Base-by-base conservation (phyloP, 2,888 invertebrate species). In the Mechanitis mazaeus region DNA sequence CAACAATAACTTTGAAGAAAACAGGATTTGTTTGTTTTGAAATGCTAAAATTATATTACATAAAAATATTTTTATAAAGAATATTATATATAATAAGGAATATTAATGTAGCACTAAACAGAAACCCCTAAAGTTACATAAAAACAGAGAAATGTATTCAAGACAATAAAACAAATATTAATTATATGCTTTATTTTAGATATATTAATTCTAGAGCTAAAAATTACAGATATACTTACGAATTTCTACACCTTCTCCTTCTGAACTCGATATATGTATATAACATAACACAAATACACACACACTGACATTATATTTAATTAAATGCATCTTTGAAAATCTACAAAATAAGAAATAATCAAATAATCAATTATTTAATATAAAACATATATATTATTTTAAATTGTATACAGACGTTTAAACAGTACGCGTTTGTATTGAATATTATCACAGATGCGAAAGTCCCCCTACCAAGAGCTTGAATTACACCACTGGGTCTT, bases 391-490 rank as follows among this genome's bases (percentile, higher is more conserved):
- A 28, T 11, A 46, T 33, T 45, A 59, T 35, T 45, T 33, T 45
- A 42, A 9, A 9, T 46, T 11, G 6, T 33, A 28, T 35, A 54
- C 33, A 42, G 28, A 45, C 45, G 60, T 57, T 45, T 50, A 20
- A 11, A 47, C 6, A 35, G 28, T 56, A 33, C 28, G 35, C 20
- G 55, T 54, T 59, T 45, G 42, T 50, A 46, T 59, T 61, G 61
- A 67, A 64, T 68, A 64, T 61, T 47, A 60, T 38, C 70, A 69
- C 71, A 73, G 69, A 74, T 70, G 76, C 78, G 83, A 81, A 81
- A 80, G 80, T 80, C 72, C 82, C 83, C 84, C 85, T 81, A 74
- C 80, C 78, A 74, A 68, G 67, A 63, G 58, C 66, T 80, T 80
- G 76, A 81, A 76, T 83, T 38, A 46, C 47, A 46, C 7, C 31